phyloP scores from a whole-genome alignment of 2,797 vertebrate genomes.

The Pangasius larnaudii region DNA sequence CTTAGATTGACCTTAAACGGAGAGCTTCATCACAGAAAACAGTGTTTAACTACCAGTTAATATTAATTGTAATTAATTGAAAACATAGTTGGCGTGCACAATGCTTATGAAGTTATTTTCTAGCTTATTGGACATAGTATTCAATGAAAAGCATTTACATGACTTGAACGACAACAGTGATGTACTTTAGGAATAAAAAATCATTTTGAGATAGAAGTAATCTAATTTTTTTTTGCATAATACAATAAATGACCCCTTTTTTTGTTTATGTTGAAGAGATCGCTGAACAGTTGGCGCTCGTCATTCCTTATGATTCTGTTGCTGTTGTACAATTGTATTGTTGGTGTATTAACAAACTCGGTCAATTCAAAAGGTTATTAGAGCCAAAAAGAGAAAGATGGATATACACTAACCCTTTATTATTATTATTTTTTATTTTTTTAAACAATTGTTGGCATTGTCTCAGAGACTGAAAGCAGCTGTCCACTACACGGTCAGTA shows the following conservation, averaged over 20 bases:
- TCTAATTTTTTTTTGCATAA: background rate
- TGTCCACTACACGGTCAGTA: constrained; percentile 84
- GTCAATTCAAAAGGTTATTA: background rate
- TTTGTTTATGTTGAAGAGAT: background rate
- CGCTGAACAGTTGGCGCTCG: background rate
- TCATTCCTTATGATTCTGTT: background rate
- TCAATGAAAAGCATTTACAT: background rate
- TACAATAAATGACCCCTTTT: background rate
- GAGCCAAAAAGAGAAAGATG: background rate
- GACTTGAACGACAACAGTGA: background rate
- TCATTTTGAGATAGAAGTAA: background rate
- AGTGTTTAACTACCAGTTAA: too few relatives aligned
- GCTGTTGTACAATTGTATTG: background rate
- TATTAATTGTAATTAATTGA: too few relatives aligned
- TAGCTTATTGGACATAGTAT: background rate
- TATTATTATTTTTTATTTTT: too few relatives aligned
- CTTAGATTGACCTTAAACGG: too few relatives aligned
- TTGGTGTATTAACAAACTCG: background rate
- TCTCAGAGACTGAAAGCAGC: constrained; percentile 87
- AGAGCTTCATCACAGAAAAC: too few relatives aligned
- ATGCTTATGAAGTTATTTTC: too few relatives aligned
- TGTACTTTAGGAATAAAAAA: background rate
- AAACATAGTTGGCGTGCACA: too few relatives aligned
- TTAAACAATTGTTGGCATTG: background rate
- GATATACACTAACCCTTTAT: background rate